Evolutionary conservation across 2,797 vertebrate genomes (phyloP), one percentile per base, ranked within the genome.

Genomic region (Oryzias sinensis): DNA sequence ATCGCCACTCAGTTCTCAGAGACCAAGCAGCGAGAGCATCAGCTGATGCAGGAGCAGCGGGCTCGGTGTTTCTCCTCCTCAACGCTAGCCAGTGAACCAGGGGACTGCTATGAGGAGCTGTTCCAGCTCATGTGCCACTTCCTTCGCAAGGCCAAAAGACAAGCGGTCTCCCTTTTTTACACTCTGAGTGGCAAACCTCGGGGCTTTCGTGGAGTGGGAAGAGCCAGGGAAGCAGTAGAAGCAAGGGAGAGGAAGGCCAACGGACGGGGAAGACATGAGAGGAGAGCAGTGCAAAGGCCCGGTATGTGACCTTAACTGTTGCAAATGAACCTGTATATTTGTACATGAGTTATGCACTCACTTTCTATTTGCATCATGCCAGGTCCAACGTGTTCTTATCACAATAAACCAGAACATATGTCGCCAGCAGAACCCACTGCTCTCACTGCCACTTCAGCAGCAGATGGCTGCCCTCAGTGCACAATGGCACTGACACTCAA

Each of bases 1-100:
- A 98, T 98, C 11, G 96, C 97, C 68, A 98, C 96, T 0, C 97
- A 98, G 89, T 98, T 98, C 90, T 97, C 95, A 0, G 97, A 98
- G 91, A 98, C 97, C 43, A 98, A 98, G 87, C 96, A 98, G 86
- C 87, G 97, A 37, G 97, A 98, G 81, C 95, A 98, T 82, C 95
- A 96, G 87, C 90, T 98, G 89, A 98, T 98, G 96, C 94, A 98
- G 90, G 95, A 98, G 87, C 97, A 98, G 81, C 80, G 96, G 8
- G 95, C 93, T 0, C 91, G 77, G 1, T 95, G 94, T 74, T 92
- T 93, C 15, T 98, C 96, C 29, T 96, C 95, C 74, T 98, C 96
- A 86, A 97, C 96, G 0, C 90, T 98, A 0, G 95, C 92, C 80
- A 96, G 95, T 47, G 95, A 98, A 73, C 96, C 97, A 0, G 96